A percentile compares a stretch with the other conserved stretches of the same genome.
These are phyloP conservation scores for Acleris emargana DNA, from an alignment of 2,888 invertebrate species.

Conservation along the genomic window DNA sequence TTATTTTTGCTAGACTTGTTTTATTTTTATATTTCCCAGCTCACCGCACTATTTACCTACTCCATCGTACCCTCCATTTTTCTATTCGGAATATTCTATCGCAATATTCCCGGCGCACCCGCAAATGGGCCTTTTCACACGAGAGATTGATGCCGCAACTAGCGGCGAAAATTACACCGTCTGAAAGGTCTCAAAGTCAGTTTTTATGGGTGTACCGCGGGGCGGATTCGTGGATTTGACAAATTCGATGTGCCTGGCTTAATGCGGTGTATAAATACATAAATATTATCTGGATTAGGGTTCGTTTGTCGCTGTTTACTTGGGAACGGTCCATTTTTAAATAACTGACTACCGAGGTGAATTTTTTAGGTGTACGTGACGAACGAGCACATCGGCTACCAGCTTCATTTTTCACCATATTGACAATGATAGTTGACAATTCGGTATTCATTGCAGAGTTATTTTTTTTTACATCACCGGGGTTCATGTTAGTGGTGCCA, in stretches of 20 bases:
- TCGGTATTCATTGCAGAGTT: too few relatives aligned
- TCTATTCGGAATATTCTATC: not conserved
- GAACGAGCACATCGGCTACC: too few relatives aligned
- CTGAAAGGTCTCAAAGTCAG: not conserved
- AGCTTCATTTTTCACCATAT: too few relatives aligned
- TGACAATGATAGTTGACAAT: too few relatives aligned
- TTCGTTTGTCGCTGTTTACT: too few relatives aligned
- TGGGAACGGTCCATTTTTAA: too few relatives aligned
- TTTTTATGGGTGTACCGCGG: not conserved
- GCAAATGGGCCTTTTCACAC: constrained; percentile 7
- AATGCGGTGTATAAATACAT: not conserved
- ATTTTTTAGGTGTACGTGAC: too few relatives aligned
- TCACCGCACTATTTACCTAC: not conserved
- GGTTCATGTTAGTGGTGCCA: too few relatives aligned
- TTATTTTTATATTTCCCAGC: not conserved
- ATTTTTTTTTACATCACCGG: too few relatives aligned
- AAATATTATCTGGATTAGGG: too few relatives aligned
- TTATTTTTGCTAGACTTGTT: not conserved
- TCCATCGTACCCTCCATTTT: not conserved
- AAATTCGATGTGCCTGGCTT: not conserved
- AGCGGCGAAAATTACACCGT: constrained; percentile 7
- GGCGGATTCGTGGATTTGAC: not conserved
- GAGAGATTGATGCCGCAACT: constrained; percentile 6
- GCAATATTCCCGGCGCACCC: not conserved
- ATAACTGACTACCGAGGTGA: too few relatives aligned